phyloP scores from a whole-genome alignment of 2,113 vertebrate species.

The Bostrychus sinensis region DNA sequence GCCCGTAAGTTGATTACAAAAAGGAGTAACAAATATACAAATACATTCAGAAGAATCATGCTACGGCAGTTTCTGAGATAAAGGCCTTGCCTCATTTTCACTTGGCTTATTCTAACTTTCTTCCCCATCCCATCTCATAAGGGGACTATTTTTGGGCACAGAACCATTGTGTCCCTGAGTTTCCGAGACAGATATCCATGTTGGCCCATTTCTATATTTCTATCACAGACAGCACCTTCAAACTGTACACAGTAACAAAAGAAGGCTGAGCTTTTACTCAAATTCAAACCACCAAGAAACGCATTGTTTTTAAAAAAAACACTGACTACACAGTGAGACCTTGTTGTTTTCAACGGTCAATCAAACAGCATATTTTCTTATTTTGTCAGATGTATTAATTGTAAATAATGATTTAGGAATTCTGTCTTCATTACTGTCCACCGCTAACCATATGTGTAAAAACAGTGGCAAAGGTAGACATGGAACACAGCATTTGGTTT shows the following conservation, averaged over 20 bases:
- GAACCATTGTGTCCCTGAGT: conserved; percentile 27
- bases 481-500: conserved; percentile 36
- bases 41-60: conserved; percentile 61
- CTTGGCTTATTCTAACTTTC: conserved; percentile 33
- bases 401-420: conserved; percentile 24
- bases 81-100: conserved; percentile 24
- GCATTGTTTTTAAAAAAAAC: conserved; percentile 27
- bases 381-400: conserved; percentile 33
- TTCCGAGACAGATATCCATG: too few species aligned
- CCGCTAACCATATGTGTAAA: conserved; percentile 29
- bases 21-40: conserved; percentile 7
- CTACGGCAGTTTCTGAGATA: conserved; percentile 53
- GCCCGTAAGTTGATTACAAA: conserved; percentile 19
- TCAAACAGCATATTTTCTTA: conserved; percentile 13
- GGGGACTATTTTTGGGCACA: conserved; percentile 37
- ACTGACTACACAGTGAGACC: conserved; percentile 17
- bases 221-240: conserved; percentile 4
- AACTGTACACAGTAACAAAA: conserved; percentile 4
- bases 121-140: conserved; percentile 23
- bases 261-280: conserved; percentile 9
- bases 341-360: conserved; percentile 16
- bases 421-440: conserved; percentile 13
- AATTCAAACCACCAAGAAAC: conserved; percentile 25
- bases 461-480: conserved; percentile 25
- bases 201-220: neutral